A percentile compares a stretch with the other conserved stretches of the same genome.
phyloP scores from a whole-genome alignment of 2,888 invertebrate genomes.

The Yponomeuta sedellus region DNA sequence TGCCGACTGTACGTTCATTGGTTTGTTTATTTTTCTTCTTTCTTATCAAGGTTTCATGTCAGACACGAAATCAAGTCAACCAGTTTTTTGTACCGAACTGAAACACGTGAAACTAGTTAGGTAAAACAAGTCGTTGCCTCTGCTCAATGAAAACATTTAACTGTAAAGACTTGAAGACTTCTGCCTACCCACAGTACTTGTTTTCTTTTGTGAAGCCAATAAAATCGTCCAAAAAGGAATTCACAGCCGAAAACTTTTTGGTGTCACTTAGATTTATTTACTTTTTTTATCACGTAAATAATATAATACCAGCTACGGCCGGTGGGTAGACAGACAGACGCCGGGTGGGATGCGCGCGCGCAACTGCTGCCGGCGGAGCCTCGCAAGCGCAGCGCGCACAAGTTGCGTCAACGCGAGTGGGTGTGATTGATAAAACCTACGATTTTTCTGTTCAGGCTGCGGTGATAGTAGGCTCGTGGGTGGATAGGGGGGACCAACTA shows the following conservation, averaged over 20 bases:
- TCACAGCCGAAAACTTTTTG: background rate
- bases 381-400: background rate
- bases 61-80: no score
- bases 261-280: background rate
- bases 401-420: slow-evolving; percentile 11
- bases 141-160: no score
- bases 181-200: no score
- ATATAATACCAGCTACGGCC: background rate
- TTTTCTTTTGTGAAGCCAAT: no score
- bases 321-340: background rate
- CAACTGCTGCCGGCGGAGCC: background rate
- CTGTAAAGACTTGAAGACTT: no score
- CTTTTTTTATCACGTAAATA: background rate
- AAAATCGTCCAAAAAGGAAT: background rate
- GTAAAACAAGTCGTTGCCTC: no score
- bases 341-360: background rate
- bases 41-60: no score
- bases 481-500: background rate
- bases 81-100: no score
- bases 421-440: slow-evolving; percentile 13
- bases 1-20: no score
- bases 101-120: no score
- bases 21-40: no score
- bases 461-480: background rate
- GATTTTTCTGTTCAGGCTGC: background rate